phyloP scores from a whole-genome alignment of 1,140 invertebrate species.

The Pseudomyrmex sp. region DNA sequence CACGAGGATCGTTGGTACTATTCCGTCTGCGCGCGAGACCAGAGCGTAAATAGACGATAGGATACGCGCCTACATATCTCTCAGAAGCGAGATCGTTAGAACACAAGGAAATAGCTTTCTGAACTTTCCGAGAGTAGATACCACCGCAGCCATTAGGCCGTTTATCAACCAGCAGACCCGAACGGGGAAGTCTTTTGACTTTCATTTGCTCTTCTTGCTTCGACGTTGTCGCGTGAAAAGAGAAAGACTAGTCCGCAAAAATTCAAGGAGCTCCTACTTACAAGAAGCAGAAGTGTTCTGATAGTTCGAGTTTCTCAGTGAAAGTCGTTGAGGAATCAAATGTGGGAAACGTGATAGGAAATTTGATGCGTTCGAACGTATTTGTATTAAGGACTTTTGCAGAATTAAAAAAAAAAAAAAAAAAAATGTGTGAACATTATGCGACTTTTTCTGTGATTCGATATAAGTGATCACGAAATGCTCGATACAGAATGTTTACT shows the following conservation, averaged over 20 bases:
- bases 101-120: no score
- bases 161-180: conserved; percentile 22
- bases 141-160: no score
- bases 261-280: neutral
- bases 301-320: neutral
- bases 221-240: neutral
- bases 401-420: neutral
- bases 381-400: neutral
- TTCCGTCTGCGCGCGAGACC: conserved; percentile 16
- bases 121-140: no score
- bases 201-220: neutral
- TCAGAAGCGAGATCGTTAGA: neutral
- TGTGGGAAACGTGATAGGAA: neutral
- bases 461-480: no score
- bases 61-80: neutral
- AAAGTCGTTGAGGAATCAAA: conserved; percentile 24
- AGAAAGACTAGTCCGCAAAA: conserved; percentile 19
- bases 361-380: neutral
- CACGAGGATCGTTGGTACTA: conserved; percentile 31
- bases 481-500: no score
- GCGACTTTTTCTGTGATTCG: no score
- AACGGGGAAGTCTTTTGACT: neutral
- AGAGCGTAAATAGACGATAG: conserved; percentile 24
- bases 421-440: neutral
- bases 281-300: neutral